Evolutionary conservation across 2,113 vertebrate species (phyloP), one percentile per base, ranked within the genome.

Genomic region (Percopsis transmontana): DNA sequence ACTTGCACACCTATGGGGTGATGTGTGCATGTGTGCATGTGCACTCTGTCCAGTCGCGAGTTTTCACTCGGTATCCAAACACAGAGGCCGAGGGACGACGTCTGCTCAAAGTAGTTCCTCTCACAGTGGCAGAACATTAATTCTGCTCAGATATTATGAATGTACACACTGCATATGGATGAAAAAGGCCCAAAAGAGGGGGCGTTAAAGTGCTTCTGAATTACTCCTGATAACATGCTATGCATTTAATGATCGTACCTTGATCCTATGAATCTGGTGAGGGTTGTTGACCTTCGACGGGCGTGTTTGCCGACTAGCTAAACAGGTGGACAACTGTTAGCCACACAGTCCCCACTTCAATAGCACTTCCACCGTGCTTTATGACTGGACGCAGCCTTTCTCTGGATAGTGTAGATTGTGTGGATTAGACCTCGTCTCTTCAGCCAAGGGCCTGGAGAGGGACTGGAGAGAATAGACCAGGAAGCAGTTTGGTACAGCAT

Each of bases 401-500:
- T 85, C 66, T 73, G 80, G 76, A 70, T 83, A 81, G 85, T 86
- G 81, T 88, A 82, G 87, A 90, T 89, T 89, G 86, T 87, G 86
- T 80, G 86, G 89, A 90, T 90, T 90, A 89, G 74, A 68, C 70
- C 70, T 69, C 50, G 0, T 70, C 68, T 79, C 79, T 78, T 72
- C 83, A 62, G 79, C 72, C 39, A 58, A 86, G 81, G 79, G 61
- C 64, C 81, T 87, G 77, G 68, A 83, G 81, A 80, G 80, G 82
- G 77, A 20, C 66, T 54, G 67, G 54, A 74, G 70, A 84, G 82
- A 86, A 90, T 86, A 79, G 88, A 75, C 82, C 85, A 89, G 82
- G 87, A 90, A 89, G 85, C 85, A 83, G 82, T 89, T 88, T 89
- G 84, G 85, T 85, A 85, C 84, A 87, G 85, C 76, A 86, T 78